phyloP scores from a whole-genome alignment of 37 sponge, comb jelly and placozoan genomes.

The Oscarella lobularis region DNA sequence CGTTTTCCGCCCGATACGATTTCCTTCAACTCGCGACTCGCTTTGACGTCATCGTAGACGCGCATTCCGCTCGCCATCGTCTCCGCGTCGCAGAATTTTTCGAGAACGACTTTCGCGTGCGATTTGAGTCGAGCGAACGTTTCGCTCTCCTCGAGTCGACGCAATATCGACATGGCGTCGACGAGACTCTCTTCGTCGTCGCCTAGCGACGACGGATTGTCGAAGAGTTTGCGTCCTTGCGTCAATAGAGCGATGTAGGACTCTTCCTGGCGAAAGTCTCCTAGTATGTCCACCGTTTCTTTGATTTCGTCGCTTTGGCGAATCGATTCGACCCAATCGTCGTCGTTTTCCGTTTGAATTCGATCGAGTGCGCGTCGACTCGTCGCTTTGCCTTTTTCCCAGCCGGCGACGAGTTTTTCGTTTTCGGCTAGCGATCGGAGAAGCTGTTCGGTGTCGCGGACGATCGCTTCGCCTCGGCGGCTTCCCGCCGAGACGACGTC shows the following conservation, averaged over 20 bases:
- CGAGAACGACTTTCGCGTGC: background rate
- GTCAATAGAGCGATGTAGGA: background rate
- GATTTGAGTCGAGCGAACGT: background rate
- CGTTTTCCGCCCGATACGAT: background rate
- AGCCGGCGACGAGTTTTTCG: background rate
- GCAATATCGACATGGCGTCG: background rate
- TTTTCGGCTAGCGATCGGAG: background rate
- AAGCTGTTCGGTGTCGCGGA: background rate
- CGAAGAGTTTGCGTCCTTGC: background rate
- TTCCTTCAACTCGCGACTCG: background rate
- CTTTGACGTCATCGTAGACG: background rate
- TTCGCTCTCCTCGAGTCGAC: background rate
- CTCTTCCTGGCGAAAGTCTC: background rate
- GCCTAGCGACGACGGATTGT: no score
- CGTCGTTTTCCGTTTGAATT: background rate
- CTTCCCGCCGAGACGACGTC: background rate
- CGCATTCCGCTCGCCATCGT: background rate
- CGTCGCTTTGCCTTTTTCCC: background rate
- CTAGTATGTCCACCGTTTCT: background rate
- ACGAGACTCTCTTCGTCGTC: background rate
- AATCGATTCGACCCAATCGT: background rate
- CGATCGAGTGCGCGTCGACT: background rate
- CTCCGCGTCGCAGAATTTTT: background rate
- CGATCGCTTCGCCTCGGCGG: background rate
- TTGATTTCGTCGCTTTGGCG: background rate